phyloP scores from a whole-genome alignment of 2,888 invertebrate genomes.

The Noctua comes region DNA sequence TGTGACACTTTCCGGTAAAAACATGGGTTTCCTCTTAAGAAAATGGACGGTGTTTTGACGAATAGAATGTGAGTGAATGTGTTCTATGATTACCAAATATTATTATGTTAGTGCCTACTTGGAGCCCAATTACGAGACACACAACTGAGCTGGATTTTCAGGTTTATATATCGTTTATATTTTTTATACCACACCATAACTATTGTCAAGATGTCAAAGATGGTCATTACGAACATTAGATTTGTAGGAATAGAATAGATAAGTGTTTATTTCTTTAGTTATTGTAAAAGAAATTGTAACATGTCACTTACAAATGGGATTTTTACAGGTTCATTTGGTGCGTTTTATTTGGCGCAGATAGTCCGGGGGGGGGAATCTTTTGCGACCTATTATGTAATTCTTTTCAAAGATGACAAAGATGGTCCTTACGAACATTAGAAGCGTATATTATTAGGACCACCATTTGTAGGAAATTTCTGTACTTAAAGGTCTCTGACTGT shows the following conservation, averaged over 20 bases:
- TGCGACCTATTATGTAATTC: no score
- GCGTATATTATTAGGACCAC: neutral
- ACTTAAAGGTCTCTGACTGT: neutral
- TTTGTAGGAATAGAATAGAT: neutral
- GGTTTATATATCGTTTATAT: neutral
- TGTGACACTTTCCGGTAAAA: slow-evolving; percentile 52
- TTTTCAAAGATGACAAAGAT: no score
- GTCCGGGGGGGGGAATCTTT: no score
- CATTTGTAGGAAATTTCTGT: neutral
- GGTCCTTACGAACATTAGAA: no score
- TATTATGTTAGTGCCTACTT: slow-evolving; percentile 22
- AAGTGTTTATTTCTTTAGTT: no score
- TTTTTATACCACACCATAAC: neutral
- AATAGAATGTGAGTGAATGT: slow-evolving; percentile 36
- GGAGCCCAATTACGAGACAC: neutral
- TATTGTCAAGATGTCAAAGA: neutral
- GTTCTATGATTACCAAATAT: slow-evolving; percentile 43
- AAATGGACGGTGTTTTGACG: slow-evolving; percentile 49
- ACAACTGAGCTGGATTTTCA: neutral
- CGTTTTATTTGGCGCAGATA: no score
- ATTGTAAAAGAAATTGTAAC: no score
- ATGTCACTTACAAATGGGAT: no score
- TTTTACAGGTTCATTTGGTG: no score
- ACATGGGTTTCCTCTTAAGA: slow-evolving; percentile 60
- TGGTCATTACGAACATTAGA: neutral